phyloP scores from a whole-genome alignment of 2,888 invertebrate species.

The Tachystola acroxantha region DNA sequence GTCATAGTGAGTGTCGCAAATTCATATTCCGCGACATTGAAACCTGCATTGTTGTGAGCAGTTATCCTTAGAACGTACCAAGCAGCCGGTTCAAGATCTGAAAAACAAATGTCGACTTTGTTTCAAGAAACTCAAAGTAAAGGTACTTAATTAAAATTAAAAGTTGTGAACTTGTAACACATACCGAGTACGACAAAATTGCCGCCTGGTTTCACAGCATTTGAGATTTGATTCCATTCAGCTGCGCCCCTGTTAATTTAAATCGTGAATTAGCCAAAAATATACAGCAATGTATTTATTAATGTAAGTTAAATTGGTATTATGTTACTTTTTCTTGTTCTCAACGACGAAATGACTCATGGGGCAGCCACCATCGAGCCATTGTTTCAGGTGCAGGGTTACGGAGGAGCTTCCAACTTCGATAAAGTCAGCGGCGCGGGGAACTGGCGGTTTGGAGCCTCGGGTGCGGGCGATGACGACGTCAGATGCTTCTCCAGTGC shows the following conservation, averaged over 20 bases:
- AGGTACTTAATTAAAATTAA: not conserved
- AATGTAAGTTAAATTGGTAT: too few species aligned
- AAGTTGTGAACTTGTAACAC: too few species aligned
- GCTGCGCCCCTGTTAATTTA: slow-evolving; percentile 81
- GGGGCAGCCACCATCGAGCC: slow-evolving; percentile 97
- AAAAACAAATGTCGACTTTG: too few species aligned
- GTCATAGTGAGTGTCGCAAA: slow-evolving; percentile 96
- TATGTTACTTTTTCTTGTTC: slow-evolving; percentile 95
- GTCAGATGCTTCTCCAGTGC: slow-evolving; percentile 94
- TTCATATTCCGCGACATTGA: slow-evolving; percentile 96
- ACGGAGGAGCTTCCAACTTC: slow-evolving; percentile 96
- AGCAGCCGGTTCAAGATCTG: slow-evolving; percentile 93
- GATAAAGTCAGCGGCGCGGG: slow-evolving; percentile 93
- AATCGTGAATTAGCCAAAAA: too few species aligned
- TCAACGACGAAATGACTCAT: slow-evolving; percentile 97
- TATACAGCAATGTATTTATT: too few species aligned
- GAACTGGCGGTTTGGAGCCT: slow-evolving; percentile 95
- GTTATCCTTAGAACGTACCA: slow-evolving; percentile 96
- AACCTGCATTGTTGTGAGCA: slow-evolving; percentile 97
- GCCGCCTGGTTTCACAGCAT: slow-evolving; percentile 93
- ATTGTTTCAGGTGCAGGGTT: slow-evolving; percentile 93
- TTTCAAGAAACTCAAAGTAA: not conserved
- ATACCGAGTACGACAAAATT: slow-evolving; percentile 89
- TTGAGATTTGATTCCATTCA: slow-evolving; percentile 96
- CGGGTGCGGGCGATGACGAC: slow-evolving; percentile 93